Evolutionary conservation across 2,888 invertebrate species (phyloP).

Genomic region (Caenorhabditis sp.): DNA sequence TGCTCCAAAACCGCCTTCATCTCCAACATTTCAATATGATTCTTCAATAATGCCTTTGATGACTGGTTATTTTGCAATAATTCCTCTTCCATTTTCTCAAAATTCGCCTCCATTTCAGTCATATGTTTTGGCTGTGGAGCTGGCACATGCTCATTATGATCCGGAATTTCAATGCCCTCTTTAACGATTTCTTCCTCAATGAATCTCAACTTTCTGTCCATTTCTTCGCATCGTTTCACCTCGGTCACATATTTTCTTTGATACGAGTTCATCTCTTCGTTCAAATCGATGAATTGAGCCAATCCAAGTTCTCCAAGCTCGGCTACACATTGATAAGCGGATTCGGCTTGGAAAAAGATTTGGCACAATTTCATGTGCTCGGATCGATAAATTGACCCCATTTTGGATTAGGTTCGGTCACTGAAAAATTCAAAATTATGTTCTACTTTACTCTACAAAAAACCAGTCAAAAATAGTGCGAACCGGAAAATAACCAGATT

Average conservation of each 20-base stretch:
- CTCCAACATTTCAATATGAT: conserved; percentile 59
- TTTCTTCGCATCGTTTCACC: conserved; percentile 64
- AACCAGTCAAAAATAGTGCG: not conserved
- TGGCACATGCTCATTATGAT: conserved; percentile 50
- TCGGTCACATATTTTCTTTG: conserved; percentile 67
- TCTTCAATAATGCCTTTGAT: conserved; percentile 50
- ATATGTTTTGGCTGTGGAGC: conserved; percentile 65
- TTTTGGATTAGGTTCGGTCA: conserved; percentile 6
- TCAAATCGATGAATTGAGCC: conserved; percentile 68
- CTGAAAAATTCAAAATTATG: not conserved
- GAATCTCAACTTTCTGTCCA: conserved; percentile 62
- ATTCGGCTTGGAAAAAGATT: conserved; percentile 68
- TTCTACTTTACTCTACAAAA: too few relatives aligned
- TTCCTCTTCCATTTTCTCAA: conserved; percentile 67
- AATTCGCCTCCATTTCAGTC: conserved; percentile 62
- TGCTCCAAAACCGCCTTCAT: conserved; percentile 62
- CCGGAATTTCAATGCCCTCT: conserved; percentile 51
- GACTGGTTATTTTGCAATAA: conserved; percentile 57
- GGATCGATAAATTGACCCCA: conserved; percentile 66
- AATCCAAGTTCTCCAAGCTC: conserved; percentile 66
- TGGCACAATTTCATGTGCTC: conserved; percentile 68
- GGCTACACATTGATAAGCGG: conserved; percentile 66
- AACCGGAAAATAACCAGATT: not conserved
- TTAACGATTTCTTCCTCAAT: conserved; percentile 59
- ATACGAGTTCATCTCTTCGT: conserved; percentile 62